Evolutionary conservation across 2,888 invertebrate species (phyloP), one percentile per base, ranked within the genome.

Genomic region (Drosophila incognita): DNA sequence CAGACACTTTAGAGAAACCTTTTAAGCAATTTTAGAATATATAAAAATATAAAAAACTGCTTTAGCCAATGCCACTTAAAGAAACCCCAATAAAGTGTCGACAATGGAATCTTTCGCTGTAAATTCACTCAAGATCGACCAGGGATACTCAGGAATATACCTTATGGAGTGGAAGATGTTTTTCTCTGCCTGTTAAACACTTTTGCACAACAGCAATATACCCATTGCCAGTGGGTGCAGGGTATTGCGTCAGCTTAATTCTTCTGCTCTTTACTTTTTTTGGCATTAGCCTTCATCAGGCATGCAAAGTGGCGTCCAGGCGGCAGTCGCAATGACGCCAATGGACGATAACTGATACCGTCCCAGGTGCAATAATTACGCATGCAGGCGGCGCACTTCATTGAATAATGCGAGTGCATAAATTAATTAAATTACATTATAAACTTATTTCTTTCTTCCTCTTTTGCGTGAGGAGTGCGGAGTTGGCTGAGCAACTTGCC

Each of bases 341-440:
- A 49, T 51, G 38, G 42, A 29, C 79, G 70, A 75, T 79, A 62
- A 48, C 57, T 75, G 78, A 84, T 82, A 82, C 85, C 79, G 75
- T 69, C 68, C 69, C 78, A 83, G 81, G 82, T 82, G 79, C 76
- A 81, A 82, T 87, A 91, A 91, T 91, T 91, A 90, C 90, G 90
- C 90, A 91, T 91, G 90, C 91, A 90, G 87, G 87, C 83, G 91
- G 89, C 88, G 91, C 90, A 82, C 90, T 91, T 88, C 91, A 91
- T 90, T 91, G 91, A 91, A 91, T 91, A 90, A 90, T 87, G 87
- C 81, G 87, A 87, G 86, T 91, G 91, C 90, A 91, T 91, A 91
- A 91, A 91, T 91, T 91, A 91, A 91, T 91, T 91, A 90, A 91
- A 91, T 91, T 91, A 91, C 91, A 85, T 90, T 91, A 87, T 81